These are phyloP conservation scores for Pygoscelis adeliae DNA, from an alignment of 2,113 vertebrate genomes.

Conservation along the genomic window DNA sequence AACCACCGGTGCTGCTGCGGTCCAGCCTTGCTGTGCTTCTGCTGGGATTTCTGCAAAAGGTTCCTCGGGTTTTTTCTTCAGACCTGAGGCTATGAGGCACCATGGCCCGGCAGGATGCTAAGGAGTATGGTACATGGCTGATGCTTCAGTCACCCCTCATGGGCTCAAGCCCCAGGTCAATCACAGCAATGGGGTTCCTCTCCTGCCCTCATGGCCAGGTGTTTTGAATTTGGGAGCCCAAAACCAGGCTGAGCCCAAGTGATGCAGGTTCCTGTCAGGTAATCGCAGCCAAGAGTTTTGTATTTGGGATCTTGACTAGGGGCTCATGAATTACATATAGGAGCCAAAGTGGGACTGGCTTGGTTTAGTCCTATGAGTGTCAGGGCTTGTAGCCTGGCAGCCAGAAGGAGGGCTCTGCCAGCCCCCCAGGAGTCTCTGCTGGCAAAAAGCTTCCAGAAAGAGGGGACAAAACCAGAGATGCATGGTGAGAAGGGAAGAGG, in stretches of 20 bases:
- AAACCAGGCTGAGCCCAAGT: not conserved
- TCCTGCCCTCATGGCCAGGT: accelerated
- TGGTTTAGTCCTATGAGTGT: accelerated
- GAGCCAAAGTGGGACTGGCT: accelerated
- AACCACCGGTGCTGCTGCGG: not conserved
- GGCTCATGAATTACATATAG: accelerated
- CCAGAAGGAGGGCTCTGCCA: accelerated
- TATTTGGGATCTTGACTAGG: not conserved
- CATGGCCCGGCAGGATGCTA: accelerated
- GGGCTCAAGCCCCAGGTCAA: too few relatives aligned
- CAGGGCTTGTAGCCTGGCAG: not conserved
- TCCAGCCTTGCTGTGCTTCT: not conserved
- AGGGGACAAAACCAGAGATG: accelerated
- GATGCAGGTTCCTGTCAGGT: not conserved
- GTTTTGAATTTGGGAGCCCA: not conserved
- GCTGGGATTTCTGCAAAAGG: not conserved
- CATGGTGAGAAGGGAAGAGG: not conserved
- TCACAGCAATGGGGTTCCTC: accelerated
- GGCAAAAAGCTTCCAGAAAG: not conserved
- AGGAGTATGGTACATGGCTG: not conserved
- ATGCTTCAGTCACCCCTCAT: not conserved
- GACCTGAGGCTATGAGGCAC: accelerated
- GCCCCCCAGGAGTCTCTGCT: accelerated
- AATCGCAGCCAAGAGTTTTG: not conserved
- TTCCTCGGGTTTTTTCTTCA: not conserved